Conservation (phyloP, 2,113 vertebrate species). For the Hippocampus comes region DNA sequence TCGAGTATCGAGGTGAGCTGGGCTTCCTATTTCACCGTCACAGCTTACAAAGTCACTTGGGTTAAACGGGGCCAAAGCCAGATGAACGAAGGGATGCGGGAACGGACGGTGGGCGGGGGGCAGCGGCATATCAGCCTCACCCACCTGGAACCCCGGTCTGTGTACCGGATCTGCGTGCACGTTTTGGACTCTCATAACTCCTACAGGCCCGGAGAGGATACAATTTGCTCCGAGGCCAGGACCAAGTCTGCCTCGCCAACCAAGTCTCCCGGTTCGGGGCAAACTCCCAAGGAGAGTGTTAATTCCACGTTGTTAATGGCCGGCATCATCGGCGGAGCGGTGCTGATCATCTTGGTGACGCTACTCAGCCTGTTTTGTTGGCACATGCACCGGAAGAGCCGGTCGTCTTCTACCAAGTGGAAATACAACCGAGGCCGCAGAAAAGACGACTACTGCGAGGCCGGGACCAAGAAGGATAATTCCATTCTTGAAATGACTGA, state of each 20-base stretch:
- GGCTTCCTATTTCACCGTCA: slow-evolving; percentile 86
- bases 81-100: slow-evolving; percentile 86
- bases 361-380: slow-evolving; percentile 93
- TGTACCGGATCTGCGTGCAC: slow-evolving; percentile 91
- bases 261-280: slow-evolving; percentile 83
- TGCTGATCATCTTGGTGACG: slow-evolving; percentile 87
- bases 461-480: slow-evolving; percentile 99
- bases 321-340: slow-evolving; percentile 88
- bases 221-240: slow-evolving; percentile 78
- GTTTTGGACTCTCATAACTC: slow-evolving; percentile 88
- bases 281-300: slow-evolving; percentile 82
- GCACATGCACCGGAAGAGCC: slow-evolving; percentile 97
- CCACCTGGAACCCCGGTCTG: slow-evolving; percentile 85
- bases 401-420: slow-evolving; percentile 91
- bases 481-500: slow-evolving; percentile 99
- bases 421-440: slow-evolving; percentile 96
- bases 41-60: slow-evolving; percentile 94
- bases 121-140: slow-evolving; percentile 80
- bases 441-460: slow-evolving; percentile 99
- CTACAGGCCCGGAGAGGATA: slow-evolving; percentile 86
- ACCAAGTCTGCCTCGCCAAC: slow-evolving; percentile 81
- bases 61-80: slow-evolving; percentile 92
- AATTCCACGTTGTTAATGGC: slow-evolving; percentile 91
- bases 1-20: slow-evolving; percentile 89
- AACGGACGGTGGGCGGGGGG: slow-evolving; percentile 85